phyloP scores from a whole-genome alignment of 1,140 invertebrate genomes.

The Adoxophyes honmai region DNA sequence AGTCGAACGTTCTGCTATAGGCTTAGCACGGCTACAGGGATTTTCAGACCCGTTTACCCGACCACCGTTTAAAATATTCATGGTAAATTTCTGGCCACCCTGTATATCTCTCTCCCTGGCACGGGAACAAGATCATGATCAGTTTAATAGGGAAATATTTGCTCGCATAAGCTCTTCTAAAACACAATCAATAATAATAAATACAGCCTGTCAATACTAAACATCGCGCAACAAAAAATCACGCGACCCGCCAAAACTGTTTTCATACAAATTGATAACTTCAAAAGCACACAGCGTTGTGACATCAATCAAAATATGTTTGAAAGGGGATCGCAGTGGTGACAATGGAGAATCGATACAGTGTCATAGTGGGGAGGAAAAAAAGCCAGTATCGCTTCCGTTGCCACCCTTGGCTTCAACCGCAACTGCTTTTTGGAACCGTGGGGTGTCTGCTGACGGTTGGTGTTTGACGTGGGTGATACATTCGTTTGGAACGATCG shows the following conservation, averaged over 20 bases:
- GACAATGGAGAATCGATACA: constrained; percentile 57
- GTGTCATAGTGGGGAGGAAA: constrained; percentile 46
- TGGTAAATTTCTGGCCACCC: no score
- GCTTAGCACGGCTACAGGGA: no score
- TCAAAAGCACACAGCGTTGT: constrained; percentile 11
- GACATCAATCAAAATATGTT: constrained; percentile 51
- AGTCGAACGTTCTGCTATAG: no score
- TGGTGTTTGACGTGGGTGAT: neutral
- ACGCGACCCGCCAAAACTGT: constrained; percentile 18
- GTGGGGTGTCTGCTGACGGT: constrained; percentile 21
- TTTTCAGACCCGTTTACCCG: no score
- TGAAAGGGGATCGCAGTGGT: constrained; percentile 48
- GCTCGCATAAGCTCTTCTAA: no score
- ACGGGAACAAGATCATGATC: no score
- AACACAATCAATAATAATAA: constrained; percentile 1
- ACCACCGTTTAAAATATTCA: no score
- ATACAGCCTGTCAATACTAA: neutral
- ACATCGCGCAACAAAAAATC: neutral
- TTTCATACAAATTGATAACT: constrained; percentile 20
- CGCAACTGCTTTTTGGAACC: constrained; percentile 30
- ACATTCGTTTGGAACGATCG: no score
- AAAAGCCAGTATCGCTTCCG: constrained; percentile 59
- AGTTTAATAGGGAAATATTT: no score
- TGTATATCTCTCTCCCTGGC: no score
- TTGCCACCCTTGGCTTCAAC: constrained; percentile 43